Evolutionary conservation across 1,140 invertebrate species (phyloP).

Genomic region (Aphaenogaster ashmeadi): DNA sequence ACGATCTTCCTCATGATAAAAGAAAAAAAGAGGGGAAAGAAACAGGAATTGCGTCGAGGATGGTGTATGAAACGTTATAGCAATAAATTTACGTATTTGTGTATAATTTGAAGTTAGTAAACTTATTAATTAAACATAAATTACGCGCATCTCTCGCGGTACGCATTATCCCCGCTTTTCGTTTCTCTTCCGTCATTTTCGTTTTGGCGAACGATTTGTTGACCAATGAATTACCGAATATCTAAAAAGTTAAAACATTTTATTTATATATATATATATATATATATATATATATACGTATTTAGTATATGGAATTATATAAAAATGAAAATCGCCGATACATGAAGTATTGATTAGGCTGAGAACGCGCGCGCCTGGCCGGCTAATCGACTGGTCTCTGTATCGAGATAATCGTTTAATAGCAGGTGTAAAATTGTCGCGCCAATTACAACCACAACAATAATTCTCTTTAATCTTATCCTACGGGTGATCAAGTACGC

Average conservation of each 20-base stretch:
- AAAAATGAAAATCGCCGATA: conserved; percentile 55
- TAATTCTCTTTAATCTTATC: conserved; percentile 49
- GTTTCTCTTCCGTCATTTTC: not conserved
- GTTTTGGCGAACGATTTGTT: conserved; percentile 9
- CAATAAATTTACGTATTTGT: conserved; percentile 80
- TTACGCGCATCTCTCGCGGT: conserved; percentile 64
- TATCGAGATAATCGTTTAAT: conserved; percentile 33
- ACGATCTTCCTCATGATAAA: conserved; percentile 73
- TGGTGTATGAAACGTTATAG: conserved; percentile 78
- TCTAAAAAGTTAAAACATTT: conserved; percentile 61
- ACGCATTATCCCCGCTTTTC: conserved; percentile 61
- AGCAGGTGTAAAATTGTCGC: conserved; percentile 37
- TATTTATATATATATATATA: conserved; percentile 25
- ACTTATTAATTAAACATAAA: conserved; percentile 78
- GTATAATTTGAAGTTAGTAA: conserved; percentile 79
- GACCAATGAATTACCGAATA: conserved; percentile 41
- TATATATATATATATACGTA: conserved; percentile 3
- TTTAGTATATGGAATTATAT: conserved; percentile 48
- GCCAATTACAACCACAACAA: conserved; percentile 41
- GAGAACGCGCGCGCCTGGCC: conserved; percentile 14
- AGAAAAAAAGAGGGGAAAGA: conserved; percentile 30
- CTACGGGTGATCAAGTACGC: conserved; percentile 43
- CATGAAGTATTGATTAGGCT: conserved; percentile 27
- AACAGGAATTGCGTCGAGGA: conserved; percentile 76
- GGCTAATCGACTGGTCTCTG: not conserved